phyloP scores from a whole-genome alignment of 2,797 vertebrate species.

The Caiman crocodilus region DNA sequence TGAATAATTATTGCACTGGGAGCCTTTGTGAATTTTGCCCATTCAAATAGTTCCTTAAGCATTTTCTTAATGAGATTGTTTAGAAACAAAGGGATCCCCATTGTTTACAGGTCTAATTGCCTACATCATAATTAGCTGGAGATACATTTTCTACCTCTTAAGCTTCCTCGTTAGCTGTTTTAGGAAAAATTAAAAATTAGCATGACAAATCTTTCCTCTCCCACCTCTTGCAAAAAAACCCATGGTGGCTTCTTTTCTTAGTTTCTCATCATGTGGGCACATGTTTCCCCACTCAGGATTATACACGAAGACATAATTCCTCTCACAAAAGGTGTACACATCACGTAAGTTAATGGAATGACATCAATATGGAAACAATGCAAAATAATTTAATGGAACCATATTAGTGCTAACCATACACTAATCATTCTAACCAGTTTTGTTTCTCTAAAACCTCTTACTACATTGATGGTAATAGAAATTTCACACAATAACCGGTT shows the following conservation, averaged over 20 bases:
- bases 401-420: slow-evolving; percentile 3
- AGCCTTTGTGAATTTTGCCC: slow-evolving; percentile 25
- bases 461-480: slow-evolving; percentile 20
- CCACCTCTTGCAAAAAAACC: slow-evolving; percentile 4
- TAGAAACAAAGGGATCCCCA: not conserved
- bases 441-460: slow-evolving; percentile 33
- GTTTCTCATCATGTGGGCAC: not conserved
- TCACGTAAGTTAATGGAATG: not conserved
- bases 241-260: not conserved
- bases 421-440: slow-evolving; percentile 25
- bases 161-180: slow-evolving; percentile 36
- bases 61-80: slow-evolving; percentile 46
- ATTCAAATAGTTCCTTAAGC: slow-evolving; percentile 36
- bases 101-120: slow-evolving; percentile 12
- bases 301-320: not conserved
- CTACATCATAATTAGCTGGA: slow-evolving; percentile 1
- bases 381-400: slow-evolving; percentile 24
- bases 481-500: slow-evolving; percentile 28
- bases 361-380: slow-evolving; percentile 31
- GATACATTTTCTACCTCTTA: slow-evolving; percentile 48
- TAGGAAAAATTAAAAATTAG: rapidly evolving
- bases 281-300: not conserved
- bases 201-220: not conserved
- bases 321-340: not conserved
- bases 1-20: not conserved